Percentiles rank a stretch among this genome's conserved stretches.
These are phyloP conservation scores for Dromaius novaehollandiae DNA, from an alignment of 2,113 vertebrate genomes.

Conservation along the genomic window DNA sequence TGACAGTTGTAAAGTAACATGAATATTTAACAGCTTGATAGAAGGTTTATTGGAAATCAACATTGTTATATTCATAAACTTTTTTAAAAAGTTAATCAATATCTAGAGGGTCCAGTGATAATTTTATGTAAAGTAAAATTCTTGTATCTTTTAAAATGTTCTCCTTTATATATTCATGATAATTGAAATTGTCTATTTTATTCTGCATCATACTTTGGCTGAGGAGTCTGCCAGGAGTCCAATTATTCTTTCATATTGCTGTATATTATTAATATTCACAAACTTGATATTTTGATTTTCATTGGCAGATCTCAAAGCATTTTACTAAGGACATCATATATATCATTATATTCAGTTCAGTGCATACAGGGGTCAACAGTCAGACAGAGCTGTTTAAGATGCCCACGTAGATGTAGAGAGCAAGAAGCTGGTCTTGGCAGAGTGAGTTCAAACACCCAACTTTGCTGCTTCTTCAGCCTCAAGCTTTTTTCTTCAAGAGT, in stretches of 20 bases:
- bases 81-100: background rate
- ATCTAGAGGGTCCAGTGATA: background rate
- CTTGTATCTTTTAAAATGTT: background rate
- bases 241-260: background rate
- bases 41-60: background rate
- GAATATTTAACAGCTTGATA: conserved; percentile 37
- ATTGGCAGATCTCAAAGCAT: background rate
- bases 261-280: background rate
- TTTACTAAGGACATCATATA: background rate
- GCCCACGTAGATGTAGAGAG: background rate
- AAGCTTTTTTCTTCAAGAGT: background rate
- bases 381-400: background rate
- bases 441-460: background rate
- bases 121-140: background rate
- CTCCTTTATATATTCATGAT: background rate
- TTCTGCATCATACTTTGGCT: background rate
- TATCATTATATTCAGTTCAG: background rate
- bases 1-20: background rate
- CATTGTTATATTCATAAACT: background rate
- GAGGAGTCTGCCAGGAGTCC: background rate
- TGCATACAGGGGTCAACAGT: background rate
- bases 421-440: background rate
- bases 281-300: background rate
- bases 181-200: background rate
- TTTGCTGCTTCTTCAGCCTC: background rate